Evolutionary conservation across 2,113 vertebrate species (phyloP).

Genomic region (Syngnathoides biaculeatus): DNA sequence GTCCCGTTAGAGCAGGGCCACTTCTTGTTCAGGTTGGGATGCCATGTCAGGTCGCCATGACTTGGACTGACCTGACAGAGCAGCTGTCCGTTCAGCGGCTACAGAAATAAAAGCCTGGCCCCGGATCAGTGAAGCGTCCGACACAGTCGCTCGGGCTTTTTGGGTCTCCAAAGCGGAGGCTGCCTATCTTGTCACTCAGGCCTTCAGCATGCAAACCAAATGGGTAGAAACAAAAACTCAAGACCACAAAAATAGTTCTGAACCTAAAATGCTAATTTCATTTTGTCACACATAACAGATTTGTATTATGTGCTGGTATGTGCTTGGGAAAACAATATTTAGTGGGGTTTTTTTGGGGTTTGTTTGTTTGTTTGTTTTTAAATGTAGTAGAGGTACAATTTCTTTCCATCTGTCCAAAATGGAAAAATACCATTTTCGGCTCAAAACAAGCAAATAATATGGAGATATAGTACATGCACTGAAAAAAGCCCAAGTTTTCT

Average conservation of each 20-base stretch:
- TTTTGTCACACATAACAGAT: not conserved
- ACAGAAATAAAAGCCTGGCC: slow-evolving; percentile 62
- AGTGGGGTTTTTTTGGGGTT: too few species aligned
- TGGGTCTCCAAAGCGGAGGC: slow-evolving; percentile 49
- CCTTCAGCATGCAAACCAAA: slow-evolving; percentile 16
- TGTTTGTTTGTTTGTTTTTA: too few species aligned
- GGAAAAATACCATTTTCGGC: too few species aligned
- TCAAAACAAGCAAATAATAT: not conserved
- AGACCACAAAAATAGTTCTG: not conserved
- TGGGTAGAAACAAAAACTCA: slow-evolving; percentile 19
- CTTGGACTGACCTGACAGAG: slow-evolving; percentile 51
- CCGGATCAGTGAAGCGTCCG: slow-evolving; percentile 67
- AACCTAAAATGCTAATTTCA: not conserved
- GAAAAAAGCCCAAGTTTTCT: not conserved
- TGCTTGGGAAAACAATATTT: not conserved
- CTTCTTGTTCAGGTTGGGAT: slow-evolving; percentile 34
- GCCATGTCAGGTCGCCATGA: slow-evolving; percentile 34
- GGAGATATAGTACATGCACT: not conserved
- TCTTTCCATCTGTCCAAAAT: too few species aligned
- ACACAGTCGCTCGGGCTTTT: slow-evolving; percentile 50
- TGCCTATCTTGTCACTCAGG: slow-evolving; percentile 58
- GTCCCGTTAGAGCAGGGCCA: not conserved
- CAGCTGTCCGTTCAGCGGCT: slow-evolving; percentile 39
- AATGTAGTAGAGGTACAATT: too few species aligned
- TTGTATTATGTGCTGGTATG: not conserved